Evolutionary conservation across 2,113 vertebrate genomes (phyloP).

Genomic region (Tragelaphus strepsiceros): DNA sequence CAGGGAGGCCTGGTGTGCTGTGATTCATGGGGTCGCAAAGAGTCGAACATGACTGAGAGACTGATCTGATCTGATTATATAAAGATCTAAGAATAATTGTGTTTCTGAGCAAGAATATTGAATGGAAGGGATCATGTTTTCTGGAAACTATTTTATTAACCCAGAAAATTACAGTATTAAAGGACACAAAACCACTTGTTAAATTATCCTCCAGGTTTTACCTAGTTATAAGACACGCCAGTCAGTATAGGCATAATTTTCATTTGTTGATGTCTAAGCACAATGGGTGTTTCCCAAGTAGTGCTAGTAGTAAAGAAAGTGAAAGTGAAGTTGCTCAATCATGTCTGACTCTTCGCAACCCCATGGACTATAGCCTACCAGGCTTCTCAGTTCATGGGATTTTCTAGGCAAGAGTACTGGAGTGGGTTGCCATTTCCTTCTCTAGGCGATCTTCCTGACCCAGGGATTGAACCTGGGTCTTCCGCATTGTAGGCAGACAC

Average conservation of each 20-base stretch:
- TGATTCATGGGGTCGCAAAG: too few species aligned
- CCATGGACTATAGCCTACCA: background rate
- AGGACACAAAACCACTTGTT: constrained; percentile 2
- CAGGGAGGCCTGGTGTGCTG: too few species aligned
- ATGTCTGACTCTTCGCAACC: background rate
- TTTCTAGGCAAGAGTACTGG: background rate
- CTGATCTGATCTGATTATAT: too few species aligned
- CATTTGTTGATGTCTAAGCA: background rate
- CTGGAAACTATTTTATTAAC: constrained; percentile 1
- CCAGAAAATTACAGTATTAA: background rate
- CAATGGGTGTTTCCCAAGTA: background rate
- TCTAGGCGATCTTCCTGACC: background rate
- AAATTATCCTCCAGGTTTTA: background rate
- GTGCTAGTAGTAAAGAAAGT: background rate
- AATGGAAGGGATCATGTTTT: background rate
- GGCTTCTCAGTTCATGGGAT: background rate
- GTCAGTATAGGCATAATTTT: background rate
- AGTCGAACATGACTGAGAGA: too few species aligned
- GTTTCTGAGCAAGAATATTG: background rate
- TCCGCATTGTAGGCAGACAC: rapidly evolving
- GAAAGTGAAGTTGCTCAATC: background rate
- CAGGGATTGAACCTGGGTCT: background rate
- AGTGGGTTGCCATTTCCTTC: background rate
- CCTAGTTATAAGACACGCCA: background rate
- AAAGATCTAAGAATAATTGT: background rate